These are phyloP conservation scores for Semnornis frantzii DNA, from an alignment of 2,113 vertebrate species.

Conservation along the genomic window DNA sequence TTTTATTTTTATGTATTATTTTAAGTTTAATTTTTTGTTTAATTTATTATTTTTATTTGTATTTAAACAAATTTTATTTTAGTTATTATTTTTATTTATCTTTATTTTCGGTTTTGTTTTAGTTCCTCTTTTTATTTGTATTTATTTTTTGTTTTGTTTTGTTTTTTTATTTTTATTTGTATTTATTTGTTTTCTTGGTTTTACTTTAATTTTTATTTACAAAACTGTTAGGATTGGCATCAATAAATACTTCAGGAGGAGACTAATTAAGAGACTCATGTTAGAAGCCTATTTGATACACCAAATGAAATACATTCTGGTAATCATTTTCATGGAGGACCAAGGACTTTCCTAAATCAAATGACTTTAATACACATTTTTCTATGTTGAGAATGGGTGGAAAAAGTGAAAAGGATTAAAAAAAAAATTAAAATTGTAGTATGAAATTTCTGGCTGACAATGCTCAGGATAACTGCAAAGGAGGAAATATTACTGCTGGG, in stretches of 20 bases:
- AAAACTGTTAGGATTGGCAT: not conserved
- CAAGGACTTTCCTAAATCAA: not conserved
- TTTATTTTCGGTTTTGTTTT: too few species aligned
- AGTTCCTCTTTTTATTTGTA: too few species aligned
- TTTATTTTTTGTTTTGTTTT: too few species aligned
- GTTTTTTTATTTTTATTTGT: too few species aligned
- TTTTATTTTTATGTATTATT: too few species aligned
- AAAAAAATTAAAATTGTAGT: not conserved
- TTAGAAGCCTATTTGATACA: not conserved
- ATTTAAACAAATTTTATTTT: too few species aligned
- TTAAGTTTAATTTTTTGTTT: too few species aligned
- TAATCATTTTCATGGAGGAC: not conserved
- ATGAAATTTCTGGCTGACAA: constrained; percentile 30
- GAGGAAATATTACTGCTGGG: not conserved
- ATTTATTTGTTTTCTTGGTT: too few species aligned
- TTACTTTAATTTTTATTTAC: not conserved
- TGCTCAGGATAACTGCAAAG: not conserved
- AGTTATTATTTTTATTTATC: too few species aligned
- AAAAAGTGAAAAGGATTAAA: rapidly evolving
- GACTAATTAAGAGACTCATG: not conserved
- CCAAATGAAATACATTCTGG: not conserved
- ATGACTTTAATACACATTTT: not conserved
- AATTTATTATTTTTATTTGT: too few species aligned
- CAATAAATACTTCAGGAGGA: not conserved
- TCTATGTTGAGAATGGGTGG: not conserved